phyloP scores from a whole-genome alignment of 1,140 invertebrate species.

The Micrasema minimum region DNA sequence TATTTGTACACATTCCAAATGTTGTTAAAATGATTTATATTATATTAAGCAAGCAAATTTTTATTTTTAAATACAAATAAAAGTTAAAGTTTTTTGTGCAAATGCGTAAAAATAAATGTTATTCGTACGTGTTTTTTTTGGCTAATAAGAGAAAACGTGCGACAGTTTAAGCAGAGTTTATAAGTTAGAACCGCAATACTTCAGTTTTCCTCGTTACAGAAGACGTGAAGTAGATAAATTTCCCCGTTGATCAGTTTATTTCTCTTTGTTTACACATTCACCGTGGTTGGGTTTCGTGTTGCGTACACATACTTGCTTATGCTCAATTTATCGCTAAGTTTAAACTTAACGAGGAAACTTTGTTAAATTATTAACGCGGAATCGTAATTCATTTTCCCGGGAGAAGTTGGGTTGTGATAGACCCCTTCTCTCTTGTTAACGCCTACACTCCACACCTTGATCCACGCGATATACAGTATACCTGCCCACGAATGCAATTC shows the following conservation, averaged over 20 bases:
- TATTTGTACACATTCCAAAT: too few relatives aligned
- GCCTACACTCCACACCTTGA: not conserved
- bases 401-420: not conserved
- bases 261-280: conserved; percentile 10
- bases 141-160: too few relatives aligned
- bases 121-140: too few relatives aligned
- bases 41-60: too few relatives aligned
- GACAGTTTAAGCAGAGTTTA: too few relatives aligned
- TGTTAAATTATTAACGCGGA: conserved; percentile 9
- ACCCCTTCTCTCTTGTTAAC: not conserved
- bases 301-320: conserved; percentile 9
- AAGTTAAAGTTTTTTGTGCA: too few relatives aligned
- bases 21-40: too few relatives aligned
- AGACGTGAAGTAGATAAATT: not conserved
- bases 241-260: not conserved
- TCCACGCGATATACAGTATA: too few relatives aligned
- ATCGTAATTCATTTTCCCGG: not conserved
- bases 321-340: not conserved
- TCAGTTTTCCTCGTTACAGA: not conserved
- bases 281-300: not conserved
- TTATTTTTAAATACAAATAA: too few relatives aligned
- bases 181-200: too few relatives aligned
- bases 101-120: too few relatives aligned
- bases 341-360: conserved; percentile 10
- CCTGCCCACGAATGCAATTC: too few relatives aligned